A percentile compares a stretch with the other conserved stretches of the same genome.
phyloP scores from a whole-genome alignment of 2,113 vertebrate genomes.

The Aptenodytes patagonicus region DNA sequence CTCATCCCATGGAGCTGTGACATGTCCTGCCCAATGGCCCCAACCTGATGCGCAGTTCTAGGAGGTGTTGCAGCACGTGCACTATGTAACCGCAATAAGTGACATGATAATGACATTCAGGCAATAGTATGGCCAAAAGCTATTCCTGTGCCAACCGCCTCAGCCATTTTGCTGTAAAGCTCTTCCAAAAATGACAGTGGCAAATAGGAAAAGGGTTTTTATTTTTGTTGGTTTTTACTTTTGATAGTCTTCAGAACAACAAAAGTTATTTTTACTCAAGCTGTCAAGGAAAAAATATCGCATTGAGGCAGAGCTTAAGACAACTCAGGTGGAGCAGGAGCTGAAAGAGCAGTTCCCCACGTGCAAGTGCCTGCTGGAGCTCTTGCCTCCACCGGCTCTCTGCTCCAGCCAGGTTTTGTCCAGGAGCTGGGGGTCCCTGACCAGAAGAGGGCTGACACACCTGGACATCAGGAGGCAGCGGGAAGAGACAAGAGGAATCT shows the following conservation, averaged over 20 bases:
- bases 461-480: neutral
- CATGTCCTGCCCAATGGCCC: neutral
- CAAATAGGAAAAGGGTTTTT: neutral
- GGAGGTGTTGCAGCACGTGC: neutral
- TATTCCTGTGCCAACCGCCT: neutral
- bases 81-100: accelerated
- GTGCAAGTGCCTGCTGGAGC: neutral
- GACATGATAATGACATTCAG: neutral
- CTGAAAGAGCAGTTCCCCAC: neutral
- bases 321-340: neutral
- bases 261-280: neutral
- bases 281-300: neutral
- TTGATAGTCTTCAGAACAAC: neutral
- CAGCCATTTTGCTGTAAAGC: neutral
- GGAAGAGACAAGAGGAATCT: neutral
- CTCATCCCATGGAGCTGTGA: neutral
- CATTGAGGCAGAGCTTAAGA: neutral
- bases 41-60: accelerated
- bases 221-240: neutral
- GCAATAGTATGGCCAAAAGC: neutral
- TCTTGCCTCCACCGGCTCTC: neutral
- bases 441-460: neutral
- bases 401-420: neutral
- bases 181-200: neutral
- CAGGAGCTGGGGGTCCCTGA: neutral